These are phyloP conservation scores for Aphelinus certus DNA, from an alignment of 1,140 invertebrate species.

Conservation along the genomic window DNA sequence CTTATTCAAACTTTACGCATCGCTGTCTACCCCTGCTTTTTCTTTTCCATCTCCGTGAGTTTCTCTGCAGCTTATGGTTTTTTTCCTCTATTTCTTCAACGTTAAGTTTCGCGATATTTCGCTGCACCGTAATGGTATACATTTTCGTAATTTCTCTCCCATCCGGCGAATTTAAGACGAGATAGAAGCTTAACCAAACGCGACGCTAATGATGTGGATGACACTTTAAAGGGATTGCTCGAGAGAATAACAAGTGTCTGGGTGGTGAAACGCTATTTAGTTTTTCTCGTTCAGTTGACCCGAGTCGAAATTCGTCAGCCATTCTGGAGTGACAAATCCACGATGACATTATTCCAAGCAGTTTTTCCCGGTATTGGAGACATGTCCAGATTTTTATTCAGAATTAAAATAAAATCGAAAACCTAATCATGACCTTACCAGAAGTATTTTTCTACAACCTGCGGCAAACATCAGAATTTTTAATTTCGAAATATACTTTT, in stretches of 20 bases:
- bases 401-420: no score
- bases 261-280: no score
- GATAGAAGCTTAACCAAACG: neutral
- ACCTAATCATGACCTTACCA: no score
- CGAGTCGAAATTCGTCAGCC: neutral
- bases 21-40: neutral
- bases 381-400: no score
- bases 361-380: no score
- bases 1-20: neutral
- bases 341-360: no score
- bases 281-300: neutral
- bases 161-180: neutral
- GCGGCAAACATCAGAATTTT: no score
- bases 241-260: no score
- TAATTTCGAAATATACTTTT: no score
- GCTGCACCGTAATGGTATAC: neutral
- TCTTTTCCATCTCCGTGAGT: neutral
- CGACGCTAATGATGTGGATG: neutral
- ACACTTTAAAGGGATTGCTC: neutral
- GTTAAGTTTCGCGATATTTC: neutral
- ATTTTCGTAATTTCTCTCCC: constrained; percentile 5
- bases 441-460: no score
- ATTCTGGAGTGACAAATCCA: no score
- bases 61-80: neutral
- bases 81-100: neutral